Evolutionary conservation across 2,888 invertebrate genomes (phyloP).

Genomic region (Trachelus tabidus): DNA sequence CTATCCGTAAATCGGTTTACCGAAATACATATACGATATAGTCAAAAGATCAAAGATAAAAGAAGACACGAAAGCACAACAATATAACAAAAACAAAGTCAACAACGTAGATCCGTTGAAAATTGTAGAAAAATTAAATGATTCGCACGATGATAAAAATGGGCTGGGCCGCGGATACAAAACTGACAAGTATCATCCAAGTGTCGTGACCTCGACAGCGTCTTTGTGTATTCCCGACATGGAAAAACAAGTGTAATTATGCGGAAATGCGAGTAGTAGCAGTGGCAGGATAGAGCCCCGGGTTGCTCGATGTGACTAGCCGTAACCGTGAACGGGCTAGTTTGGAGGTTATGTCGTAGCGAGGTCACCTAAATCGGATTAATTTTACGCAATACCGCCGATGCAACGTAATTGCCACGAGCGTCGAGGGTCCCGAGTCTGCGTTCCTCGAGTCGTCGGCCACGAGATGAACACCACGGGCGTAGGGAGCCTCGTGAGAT

Average conservation of each 20-base stretch:
- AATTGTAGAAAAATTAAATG: background rate
- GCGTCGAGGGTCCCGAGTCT: constrained; percentile 29
- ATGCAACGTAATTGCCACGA: constrained; percentile 49
- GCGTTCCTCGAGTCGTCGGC: constrained; percentile 28
- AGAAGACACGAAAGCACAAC: background rate
- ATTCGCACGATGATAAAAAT: constrained; percentile 29
- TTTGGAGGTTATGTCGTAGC: constrained; percentile 53
- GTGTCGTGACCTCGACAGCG: background rate
- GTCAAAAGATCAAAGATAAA: background rate
- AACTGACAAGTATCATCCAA: background rate
- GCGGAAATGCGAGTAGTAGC: background rate
- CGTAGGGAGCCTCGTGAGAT: constrained; percentile 51
- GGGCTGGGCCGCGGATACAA: constrained; percentile 38
- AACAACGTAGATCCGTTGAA: background rate
- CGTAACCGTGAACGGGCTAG: constrained; percentile 2
- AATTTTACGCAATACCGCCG: constrained; percentile 61
- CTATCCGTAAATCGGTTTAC: background rate
- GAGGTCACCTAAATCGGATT: constrained; percentile 64
- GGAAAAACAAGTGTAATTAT: background rate
- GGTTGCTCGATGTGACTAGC: background rate
- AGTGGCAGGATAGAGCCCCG: background rate
- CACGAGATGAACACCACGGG: constrained; percentile 43
- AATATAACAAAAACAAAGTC: background rate
- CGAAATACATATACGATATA: background rate
- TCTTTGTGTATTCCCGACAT: background rate